These are phyloP conservation scores for Flexamia atlantica DNA, from an alignment of 2,888 invertebrate species.

Conservation along the genomic window DNA sequence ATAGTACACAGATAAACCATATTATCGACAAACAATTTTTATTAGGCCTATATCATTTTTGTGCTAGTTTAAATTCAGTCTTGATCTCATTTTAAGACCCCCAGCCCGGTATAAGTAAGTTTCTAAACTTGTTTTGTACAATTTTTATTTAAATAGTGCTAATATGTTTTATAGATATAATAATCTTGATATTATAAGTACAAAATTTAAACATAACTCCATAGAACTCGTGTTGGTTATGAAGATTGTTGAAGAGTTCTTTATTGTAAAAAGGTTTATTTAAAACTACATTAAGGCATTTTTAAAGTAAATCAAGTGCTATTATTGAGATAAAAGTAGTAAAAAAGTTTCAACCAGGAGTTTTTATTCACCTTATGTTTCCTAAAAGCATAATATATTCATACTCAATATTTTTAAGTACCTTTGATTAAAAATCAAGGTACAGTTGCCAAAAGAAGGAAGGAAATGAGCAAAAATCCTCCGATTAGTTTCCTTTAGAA, in stretches of 20 bases:
- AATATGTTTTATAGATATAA: neutral
- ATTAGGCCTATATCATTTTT: neutral
- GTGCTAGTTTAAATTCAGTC: neutral
- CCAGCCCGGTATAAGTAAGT: neutral
- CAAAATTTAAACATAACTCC: neutral
- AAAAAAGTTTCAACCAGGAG: neutral
- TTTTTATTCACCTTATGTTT: neutral
- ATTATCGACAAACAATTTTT: neutral
- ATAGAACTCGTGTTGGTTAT: neutral
- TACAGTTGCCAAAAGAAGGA: too few relatives aligned
- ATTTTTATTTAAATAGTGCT: neutral
- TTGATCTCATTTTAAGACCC: neutral
- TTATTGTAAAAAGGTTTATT: neutral
- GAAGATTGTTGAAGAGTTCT: neutral
- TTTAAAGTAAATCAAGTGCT: constrained; percentile 8
- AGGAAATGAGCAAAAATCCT: too few relatives aligned
- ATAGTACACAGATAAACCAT: too few relatives aligned
- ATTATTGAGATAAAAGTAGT: constrained; percentile 30
- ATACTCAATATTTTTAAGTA: too few relatives aligned
- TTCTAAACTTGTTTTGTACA: neutral
- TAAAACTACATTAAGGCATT: constrained; percentile 25
- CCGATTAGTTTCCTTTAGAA: too few relatives aligned
- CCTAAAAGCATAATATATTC: too few relatives aligned
- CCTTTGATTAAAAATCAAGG: too few relatives aligned
- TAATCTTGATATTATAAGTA: neutral